Evolutionary conservation across 64 coral and sea anemone genomes (phyloP), one percentile per base, ranked within the genome.

Genomic region (Orbicella faveolata): DNA sequence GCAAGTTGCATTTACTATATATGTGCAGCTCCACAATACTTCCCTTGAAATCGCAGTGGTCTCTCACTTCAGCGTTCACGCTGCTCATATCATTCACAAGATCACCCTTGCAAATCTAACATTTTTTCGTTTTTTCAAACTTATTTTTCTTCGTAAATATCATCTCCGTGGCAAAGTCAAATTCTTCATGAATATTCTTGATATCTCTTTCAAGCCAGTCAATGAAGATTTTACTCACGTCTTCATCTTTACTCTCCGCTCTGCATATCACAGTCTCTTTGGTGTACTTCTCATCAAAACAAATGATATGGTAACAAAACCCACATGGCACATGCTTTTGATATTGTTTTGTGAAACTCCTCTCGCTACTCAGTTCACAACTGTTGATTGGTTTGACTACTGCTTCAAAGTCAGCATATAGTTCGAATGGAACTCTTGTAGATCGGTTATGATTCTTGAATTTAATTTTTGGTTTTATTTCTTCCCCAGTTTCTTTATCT

Each of bases 1-100:
- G 1, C 3, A 91, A 37, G 33, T 83, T 91, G n/a, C 89, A 91
- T 19, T 83, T 59, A 52, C 84, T 5, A 80, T 80, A 75, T 61
- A 84, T 15, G 30, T 30, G 30, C 30, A 30, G 30, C 30, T 30
- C 30, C 30, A 30, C 30, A 30, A 30, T 30, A 30, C 81, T 80
- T 0, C 88, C 77, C 0, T 62, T 91, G 19, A 83, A 70, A 21
- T 91, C 68, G 21, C 53, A 39, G 37, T 91, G 89, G 30, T 91
- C 89, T 10, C 68, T 25, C 13, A 84, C 89, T 72, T 91, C 84
- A 20, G 36, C 74, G 13, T 11, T 11, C 2, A 2, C 20, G 7
- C 74, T 74, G 6, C 21, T 25, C 30, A 30, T 30, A 30, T 30
- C 30, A 30, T 30, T 30, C 30, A 30, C 30, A 30, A 30, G 30